Evolutionary conservation across 2,113 vertebrate species (phyloP).

Genomic region (Sciurus niger): DNA sequence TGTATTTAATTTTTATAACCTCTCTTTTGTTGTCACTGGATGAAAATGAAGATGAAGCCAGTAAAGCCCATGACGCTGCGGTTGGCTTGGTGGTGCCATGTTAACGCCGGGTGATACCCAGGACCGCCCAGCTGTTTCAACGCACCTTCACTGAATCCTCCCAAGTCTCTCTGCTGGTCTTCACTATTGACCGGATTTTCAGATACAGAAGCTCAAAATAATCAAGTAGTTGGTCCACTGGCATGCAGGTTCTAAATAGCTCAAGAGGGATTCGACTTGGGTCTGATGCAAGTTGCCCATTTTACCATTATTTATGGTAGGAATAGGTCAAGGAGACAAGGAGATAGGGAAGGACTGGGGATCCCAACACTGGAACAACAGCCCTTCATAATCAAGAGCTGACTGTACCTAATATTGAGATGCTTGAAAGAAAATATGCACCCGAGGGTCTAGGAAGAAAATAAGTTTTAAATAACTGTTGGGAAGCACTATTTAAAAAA

Average conservation of each 20-base stretch:
- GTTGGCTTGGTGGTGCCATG: neutral
- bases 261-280: neutral
- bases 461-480: neutral
- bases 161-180: neutral
- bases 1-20: neutral
- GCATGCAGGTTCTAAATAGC: neutral
- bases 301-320: neutral
- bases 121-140: neutral
- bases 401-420: neutral
- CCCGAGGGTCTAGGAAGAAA: neutral
- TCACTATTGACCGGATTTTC: neutral
- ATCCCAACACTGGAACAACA: neutral
- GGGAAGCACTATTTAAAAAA: constrained; percentile 2
- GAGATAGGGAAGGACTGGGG: neutral
- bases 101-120: neutral
- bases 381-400: neutral
- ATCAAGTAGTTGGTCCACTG: neutral
- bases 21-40: neutral
- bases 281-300: neutral
- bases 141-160: neutral
- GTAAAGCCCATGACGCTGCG: neutral
- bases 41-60: neutral
- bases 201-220: neutral
- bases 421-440: neutral
- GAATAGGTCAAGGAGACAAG: neutral